Evolutionary conservation across 23 tunicate genomes (phyloP), one percentile per base, ranked within the genome.

Genomic region (Phallusia fumigata): DNA sequence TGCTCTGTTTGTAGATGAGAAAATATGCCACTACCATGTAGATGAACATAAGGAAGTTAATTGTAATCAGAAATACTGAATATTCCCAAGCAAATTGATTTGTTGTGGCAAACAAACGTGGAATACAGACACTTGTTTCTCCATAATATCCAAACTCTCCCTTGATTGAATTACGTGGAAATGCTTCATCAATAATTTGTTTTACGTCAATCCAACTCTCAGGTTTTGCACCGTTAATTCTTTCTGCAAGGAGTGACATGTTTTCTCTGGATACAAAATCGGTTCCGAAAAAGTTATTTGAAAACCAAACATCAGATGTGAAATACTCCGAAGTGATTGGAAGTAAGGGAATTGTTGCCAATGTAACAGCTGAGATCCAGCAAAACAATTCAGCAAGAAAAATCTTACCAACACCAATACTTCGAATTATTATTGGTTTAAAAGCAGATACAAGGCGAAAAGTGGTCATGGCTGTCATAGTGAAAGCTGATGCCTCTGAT

Each of bases 401-500:
- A 30, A 26, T 6, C 6, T 12, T 65, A 30, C 6, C 6, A 28
- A 26, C 32, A 26, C 32, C 32, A 28, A 65, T 12, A 30, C 32
- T 65, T 65, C 11, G 31, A 28, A 11, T 65, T 30, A 26, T 75
- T 8, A 75, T 31, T 22, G 79, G 79, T 5, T 22, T 26, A 31
- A 31, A 33, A 3, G 16, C 79, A 3, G 79, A 75, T n/a, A 33
- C 8, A 75, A 75, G 40, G 8, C 79, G 40, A 33, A 75, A 75
- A 31, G 79, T 33, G 32, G 79, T 33, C 40, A 75, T 32, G 36
- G 40, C 28, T 33, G 40, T n/a, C 79, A 75, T 75, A 21, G 32
- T 33, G 5, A 75, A 12, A 10, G 40, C 36, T 6, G 79, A 75
- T 33, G 40, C 40, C 32, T 75, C 79, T 40, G 40, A 26, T 6